Evolutionary conservation across 2,797 vertebrate species (phyloP), one percentile per base, ranked within the genome.

Genomic region (Anguilla pacifica): DNA sequence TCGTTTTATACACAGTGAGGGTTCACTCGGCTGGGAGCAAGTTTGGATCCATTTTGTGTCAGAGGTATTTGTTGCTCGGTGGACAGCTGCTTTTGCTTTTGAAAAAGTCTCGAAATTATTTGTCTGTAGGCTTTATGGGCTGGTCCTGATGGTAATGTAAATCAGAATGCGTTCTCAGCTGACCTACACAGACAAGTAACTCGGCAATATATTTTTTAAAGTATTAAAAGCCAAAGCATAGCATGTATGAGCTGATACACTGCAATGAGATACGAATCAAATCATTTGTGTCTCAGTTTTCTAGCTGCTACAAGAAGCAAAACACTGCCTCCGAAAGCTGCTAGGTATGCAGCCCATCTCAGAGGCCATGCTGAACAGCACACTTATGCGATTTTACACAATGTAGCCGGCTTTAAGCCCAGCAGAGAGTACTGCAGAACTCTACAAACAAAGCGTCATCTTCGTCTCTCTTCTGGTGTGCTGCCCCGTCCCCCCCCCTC

Each of bases 341-440:
- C 35, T 35, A 46, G 61, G 86, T 55, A 25, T 85, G 81, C 77
- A 25, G 9, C 31, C 39, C 61, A 31, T 22, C 25, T 35, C 67
- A 6, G 13, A 7, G 53, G 28, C 3, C 86, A 0, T 1, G 31
- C 59, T 59, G 49, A 51, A 70, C 25, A 70, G 64, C 72, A 39
- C 31, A 70, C 92, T 92, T 91, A 83, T 87, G 83, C 0, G 0
- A 1, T 0, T 93, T 91, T 92, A 70, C 91, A 91, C 88, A 53
- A 17, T 35, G 82, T n/a, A 89, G 1, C 88, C 91, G 31, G 57
- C 57, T 59, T 85, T 39, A 39, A 59, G 39, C 22, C 25, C 31
- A 92, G 89, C 89, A 90, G 67, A n/a, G 2, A 84, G 53, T 86
- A 22, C 77, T 6, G 0, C 25, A 57, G 28, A 13, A 35, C 13